phyloP scores from a whole-genome alignment of 2,113 vertebrate genomes.

The Sarotherodon lohbergeri region DNA sequence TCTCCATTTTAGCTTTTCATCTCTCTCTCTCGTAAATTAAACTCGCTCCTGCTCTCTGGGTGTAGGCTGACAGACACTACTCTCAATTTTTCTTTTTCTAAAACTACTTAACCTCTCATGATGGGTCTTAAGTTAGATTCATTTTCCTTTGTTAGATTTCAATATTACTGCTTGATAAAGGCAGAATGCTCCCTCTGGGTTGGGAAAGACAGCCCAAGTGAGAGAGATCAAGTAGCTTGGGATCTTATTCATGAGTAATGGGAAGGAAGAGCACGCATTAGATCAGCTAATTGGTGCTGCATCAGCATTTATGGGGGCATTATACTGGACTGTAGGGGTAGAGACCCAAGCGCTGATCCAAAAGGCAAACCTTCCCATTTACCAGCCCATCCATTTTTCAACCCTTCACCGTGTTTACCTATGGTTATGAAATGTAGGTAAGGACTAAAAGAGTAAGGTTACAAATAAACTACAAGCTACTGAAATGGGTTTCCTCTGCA shows the following conservation, averaged over 20 bases:
- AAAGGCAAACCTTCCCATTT: neutral
- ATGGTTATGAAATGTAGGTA: neutral
- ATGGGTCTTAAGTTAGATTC: neutral
- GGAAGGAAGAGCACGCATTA: neutral
- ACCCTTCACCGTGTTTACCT: neutral
- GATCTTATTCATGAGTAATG: neutral
- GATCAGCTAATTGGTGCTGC: neutral
- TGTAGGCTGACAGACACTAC: neutral
- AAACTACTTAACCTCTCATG: constrained; percentile 3
- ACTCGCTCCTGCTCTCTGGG: neutral
- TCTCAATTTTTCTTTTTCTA: constrained; percentile 32
- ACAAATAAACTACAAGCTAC: neutral
- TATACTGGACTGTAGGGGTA: neutral
- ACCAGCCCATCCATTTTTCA: neutral
- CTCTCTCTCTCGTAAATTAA: neutral
- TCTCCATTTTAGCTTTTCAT: neutral
- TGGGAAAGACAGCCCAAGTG: neutral
- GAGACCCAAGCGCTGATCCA: neutral
- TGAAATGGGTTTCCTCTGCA: neutral
- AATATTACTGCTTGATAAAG: neutral
- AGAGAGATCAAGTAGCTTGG: neutral
- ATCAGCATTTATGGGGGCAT: neutral
- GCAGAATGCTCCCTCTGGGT: neutral
- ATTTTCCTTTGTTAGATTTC: neutral
- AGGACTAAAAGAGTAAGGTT: neutral